A percentile compares a stretch with the other conserved stretches of the same genome.
phyloP scores from a whole-genome alignment of 1,140 invertebrate species.

The Pemphigus obesinymphae region DNA sequence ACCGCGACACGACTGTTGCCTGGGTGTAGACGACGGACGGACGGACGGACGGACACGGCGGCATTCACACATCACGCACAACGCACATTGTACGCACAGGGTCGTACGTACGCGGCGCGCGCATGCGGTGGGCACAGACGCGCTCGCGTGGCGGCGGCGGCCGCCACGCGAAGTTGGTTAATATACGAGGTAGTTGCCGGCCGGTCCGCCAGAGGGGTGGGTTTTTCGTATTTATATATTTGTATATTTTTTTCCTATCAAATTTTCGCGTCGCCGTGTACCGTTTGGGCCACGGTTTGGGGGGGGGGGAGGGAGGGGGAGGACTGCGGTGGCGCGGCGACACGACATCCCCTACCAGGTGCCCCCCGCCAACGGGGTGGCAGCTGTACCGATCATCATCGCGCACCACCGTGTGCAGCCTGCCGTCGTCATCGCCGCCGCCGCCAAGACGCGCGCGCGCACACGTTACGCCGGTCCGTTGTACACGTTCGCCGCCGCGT shows the following conservation, averaged over 20 bases:
- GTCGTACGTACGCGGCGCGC: slow-evolving; percentile 18
- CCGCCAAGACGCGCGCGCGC: not conserved
- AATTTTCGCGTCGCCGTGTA: not conserved
- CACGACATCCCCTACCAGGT: slow-evolving; percentile 18
- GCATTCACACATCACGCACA: not conserved
- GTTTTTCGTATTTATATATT: not conserved
- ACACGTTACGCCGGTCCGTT: slow-evolving; percentile 15
- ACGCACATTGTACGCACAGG: slow-evolving; percentile 31
- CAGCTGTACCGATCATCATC: no score
- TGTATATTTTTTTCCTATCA: not conserved
- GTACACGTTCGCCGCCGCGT: not conserved
- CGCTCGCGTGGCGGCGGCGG: not conserved
- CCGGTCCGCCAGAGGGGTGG: slow-evolving; percentile 39
- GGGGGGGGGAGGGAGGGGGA: no score
- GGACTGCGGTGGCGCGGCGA: not conserved
- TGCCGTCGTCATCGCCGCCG: not conserved
- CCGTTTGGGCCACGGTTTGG: not conserved
- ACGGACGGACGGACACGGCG: not conserved
- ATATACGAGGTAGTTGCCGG: slow-evolving; percentile 36
- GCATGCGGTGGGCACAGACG: not conserved
- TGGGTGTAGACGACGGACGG: slow-evolving; percentile 17
- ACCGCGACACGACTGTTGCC: slow-evolving; percentile 38
- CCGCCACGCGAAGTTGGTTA: not conserved
- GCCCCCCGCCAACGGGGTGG: not conserved
- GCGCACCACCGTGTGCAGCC: not conserved